Evolutionary conservation across 2,797 vertebrate genomes (phyloP).

Genomic region (Trematocara caparti): DNA sequence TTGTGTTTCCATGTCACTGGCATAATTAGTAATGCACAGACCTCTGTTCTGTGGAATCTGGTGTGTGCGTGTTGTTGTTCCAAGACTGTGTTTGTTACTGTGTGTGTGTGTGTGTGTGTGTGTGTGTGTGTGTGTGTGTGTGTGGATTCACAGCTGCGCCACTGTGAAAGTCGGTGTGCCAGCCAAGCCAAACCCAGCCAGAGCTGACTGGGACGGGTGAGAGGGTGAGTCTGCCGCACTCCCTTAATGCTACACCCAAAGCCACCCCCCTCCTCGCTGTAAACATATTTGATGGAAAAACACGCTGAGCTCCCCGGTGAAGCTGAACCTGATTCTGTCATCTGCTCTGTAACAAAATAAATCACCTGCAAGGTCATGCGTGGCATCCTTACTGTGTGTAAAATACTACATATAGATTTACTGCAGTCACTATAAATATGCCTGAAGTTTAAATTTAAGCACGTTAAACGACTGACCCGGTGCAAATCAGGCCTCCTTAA

Average conservation of each 20-base stretch:
- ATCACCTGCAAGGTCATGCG: neutral
- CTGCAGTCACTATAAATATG: neutral
- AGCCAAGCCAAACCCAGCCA: conserved; percentile 40
- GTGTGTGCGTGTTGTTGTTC: conserved; percentile 7
- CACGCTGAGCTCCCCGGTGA: conserved; percentile 16
- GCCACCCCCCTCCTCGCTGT: neutral
- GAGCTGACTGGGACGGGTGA: conserved; percentile 46
- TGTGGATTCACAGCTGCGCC: conserved; percentile 60
- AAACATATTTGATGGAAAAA: conserved; percentile 40
- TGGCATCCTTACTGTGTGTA: neutral
- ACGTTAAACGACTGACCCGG: neutral
- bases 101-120: neutral
- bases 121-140: neutral
- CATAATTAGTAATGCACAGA: conserved; percentile 70
- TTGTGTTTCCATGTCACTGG: conserved; percentile 74
- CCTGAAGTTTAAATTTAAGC: neutral
- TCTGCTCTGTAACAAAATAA: conserved; percentile 23
- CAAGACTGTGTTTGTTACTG: conserved; percentile 4
- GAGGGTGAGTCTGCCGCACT: conserved; percentile 49
- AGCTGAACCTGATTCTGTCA: conserved; percentile 13
- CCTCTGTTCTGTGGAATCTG: conserved; percentile 53
- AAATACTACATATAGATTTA: neutral
- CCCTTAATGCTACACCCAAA: conserved; percentile 6
- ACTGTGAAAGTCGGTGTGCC: conserved; percentile 35
- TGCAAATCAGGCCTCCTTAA: conserved; percentile 27